A percentile compares a stretch with the other conserved stretches of the same genome.
Evolutionary conservation across 2,888 invertebrate species (phyloP).

Genomic region (Lepetodrilus schrolli): DNA sequence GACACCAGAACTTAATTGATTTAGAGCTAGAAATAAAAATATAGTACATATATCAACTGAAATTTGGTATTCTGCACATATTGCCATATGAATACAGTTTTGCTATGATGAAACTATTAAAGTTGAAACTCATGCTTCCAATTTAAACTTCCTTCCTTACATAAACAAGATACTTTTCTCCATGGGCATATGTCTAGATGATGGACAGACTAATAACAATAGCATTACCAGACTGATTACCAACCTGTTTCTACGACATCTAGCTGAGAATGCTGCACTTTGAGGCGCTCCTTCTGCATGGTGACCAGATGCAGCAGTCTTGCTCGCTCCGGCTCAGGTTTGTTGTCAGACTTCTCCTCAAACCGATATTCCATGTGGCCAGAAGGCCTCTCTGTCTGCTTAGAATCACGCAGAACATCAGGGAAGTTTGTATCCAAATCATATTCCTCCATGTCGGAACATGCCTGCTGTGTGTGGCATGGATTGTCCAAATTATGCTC

Average conservation of each 20-base stretch:
- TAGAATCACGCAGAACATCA: constrained; percentile 49
- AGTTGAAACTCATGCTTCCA: too few relatives aligned
- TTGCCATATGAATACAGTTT: too few relatives aligned
- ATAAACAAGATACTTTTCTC: too few relatives aligned
- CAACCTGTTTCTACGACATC: constrained; percentile 80
- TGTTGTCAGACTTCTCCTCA: constrained; percentile 32
- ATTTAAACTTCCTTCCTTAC: too few relatives aligned
- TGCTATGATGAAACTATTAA: too few relatives aligned
- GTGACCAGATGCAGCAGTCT: constrained; percentile 88
- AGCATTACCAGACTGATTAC: too few relatives aligned
- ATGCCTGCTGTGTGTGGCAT: constrained; percentile 39
- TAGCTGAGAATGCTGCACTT: constrained; percentile 91
- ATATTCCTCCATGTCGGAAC: constrained; percentile 64
- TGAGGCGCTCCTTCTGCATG: constrained; percentile 91
- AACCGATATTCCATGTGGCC: constrained; percentile 37
- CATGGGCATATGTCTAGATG: too few relatives aligned
- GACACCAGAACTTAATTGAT: too few relatives aligned
- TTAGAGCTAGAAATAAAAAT: too few relatives aligned
- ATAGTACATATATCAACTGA: too few relatives aligned
- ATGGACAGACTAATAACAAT: too few relatives aligned
- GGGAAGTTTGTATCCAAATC: constrained; percentile 74
- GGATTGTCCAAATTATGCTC: constrained; percentile 1
- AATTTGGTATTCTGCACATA: too few relatives aligned
- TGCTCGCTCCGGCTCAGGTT: constrained; percentile 48
- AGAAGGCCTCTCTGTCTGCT: constrained; percentile 25